Percentiles rank a stretch among this genome's conserved stretches.
Evolutionary conservation across 1,140 invertebrate species (phyloP).

Genomic region (Asobara japonica): DNA sequence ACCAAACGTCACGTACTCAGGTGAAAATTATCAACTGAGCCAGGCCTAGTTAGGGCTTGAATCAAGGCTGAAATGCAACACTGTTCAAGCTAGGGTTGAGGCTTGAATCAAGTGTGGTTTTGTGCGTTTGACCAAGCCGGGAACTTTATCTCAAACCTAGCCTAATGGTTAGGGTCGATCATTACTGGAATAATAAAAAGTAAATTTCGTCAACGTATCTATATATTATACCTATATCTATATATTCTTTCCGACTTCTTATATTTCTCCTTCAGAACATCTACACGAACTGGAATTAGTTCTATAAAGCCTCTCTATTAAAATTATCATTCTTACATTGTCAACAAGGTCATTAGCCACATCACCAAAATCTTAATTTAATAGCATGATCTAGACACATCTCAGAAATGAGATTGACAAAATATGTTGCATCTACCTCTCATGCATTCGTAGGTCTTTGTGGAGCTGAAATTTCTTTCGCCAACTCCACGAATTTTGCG

Average conservation of each 20-base stretch:
- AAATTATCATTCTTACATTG: neutral
- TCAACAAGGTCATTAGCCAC: too few relatives aligned
- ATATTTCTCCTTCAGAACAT: neutral
- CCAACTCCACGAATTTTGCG: neutral
- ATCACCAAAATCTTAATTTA: too few relatives aligned
- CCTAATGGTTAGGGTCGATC: too few relatives aligned
- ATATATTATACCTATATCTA: too few relatives aligned
- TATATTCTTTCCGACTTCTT: neutral
- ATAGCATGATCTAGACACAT: too few relatives aligned
- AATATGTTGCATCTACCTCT: neutral
- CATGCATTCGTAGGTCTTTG: neutral
- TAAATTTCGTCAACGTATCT: too few relatives aligned
- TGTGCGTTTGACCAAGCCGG: neutral
- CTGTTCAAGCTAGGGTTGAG: neutral
- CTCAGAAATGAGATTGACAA: too few relatives aligned
- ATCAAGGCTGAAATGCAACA: neutral
- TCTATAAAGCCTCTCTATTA: neutral
- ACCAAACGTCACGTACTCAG: too few relatives aligned
- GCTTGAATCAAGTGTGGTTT: neutral
- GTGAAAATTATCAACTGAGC: neutral
- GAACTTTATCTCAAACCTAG: neutral
- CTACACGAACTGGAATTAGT: neutral
- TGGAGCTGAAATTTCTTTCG: neutral
- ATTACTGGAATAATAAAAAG: too few relatives aligned
- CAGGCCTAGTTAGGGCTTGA: neutral